Percentiles rank a stretch among this genome's conserved stretches.
phyloP scores from a whole-genome alignment of 2,113 vertebrate species.

The Charina bottae region DNA sequence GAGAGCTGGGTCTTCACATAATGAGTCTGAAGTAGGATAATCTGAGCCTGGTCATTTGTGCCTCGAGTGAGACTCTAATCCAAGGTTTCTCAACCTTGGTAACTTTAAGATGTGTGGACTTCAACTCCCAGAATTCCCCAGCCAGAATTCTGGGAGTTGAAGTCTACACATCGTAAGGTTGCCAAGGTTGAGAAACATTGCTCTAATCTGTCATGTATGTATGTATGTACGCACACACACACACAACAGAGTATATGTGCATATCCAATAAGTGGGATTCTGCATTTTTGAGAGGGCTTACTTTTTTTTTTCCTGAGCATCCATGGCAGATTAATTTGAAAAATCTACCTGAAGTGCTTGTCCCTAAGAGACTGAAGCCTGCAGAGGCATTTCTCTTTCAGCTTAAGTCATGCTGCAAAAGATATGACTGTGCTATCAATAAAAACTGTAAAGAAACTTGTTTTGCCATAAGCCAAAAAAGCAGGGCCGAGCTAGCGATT shows the following conservation, averaged over 20 bases:
- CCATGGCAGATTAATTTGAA: not conserved
- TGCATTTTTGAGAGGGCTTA: not conserved
- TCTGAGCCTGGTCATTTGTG: too few relatives aligned
- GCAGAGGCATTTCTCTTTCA: not conserved
- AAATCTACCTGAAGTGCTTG: not conserved
- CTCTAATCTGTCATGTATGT: not conserved
- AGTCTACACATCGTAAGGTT: too few relatives aligned
- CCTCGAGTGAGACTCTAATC: too few relatives aligned
- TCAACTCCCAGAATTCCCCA: too few relatives aligned
- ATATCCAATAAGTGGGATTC: not conserved
- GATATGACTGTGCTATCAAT: not conserved
- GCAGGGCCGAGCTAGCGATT: not conserved
- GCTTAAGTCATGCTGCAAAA: not conserved
- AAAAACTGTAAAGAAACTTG: not conserved
- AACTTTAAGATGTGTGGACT: too few relatives aligned
- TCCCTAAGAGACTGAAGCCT: not conserved
- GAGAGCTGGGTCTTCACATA: too few relatives aligned
- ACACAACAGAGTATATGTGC: not conserved
- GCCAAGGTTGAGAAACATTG: too few relatives aligned
- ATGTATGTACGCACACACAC: not conserved
- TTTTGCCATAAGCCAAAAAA: not conserved
- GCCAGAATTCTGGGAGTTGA: too few relatives aligned
- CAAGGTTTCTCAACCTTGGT: too few relatives aligned
- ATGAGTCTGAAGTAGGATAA: too few relatives aligned
- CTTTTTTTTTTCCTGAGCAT: too few relatives aligned